Base-by-base conservation (phyloP, 2,888 invertebrate genomes). In the Diaprepes abbreviatus region DNA sequence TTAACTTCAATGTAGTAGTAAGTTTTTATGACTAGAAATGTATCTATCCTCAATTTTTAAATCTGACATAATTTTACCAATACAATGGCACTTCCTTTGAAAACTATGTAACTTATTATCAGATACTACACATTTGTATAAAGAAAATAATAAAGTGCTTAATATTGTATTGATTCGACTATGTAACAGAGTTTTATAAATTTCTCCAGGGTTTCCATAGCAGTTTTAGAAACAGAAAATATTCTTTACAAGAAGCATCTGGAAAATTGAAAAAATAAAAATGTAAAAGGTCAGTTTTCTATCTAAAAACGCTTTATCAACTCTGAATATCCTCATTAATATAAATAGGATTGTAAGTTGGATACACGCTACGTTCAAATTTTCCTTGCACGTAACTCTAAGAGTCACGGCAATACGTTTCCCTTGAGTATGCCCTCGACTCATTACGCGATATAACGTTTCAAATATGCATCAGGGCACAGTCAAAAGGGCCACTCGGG, bases 291-390 rank as follows among this genome's bases (percentile, higher is more conserved):
- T 28, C 59, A 59, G 59, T 43, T 59, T 24, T 10, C 43, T 43
- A 59, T 59, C 43, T 43, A 16, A 59, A 59, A 43, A 14, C 54
- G 60, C 73, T 74, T 75, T 76, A 75, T 75, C 76, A 75, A 74
- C 74, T 70, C 57, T 76, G 78, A 79, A 79, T 77, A 72, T 74
- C 77, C 75, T 79, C 78, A 79, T 79, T 79, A 79, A 79, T 79
- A 79, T 79, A 79, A 77, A 79, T 73, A 76, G 77, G 72, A 68
- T 70, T 63, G 75, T 74, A 74, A 75, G 74, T 71, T 69, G 75
- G 62, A 65, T 48, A 50, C 54, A 65, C 35, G 60, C 59, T 45
- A 59, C 65, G 70, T 60, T 62, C 48, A 55, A 54, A 66, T 66
- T 70, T 63, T 57, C 57, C 66, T 70, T 66, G 66, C 66, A 62